These are phyloP conservation scores for Spisula solida DNA, from an alignment of 2,888 invertebrate genomes.

Conservation along the genomic window DNA sequence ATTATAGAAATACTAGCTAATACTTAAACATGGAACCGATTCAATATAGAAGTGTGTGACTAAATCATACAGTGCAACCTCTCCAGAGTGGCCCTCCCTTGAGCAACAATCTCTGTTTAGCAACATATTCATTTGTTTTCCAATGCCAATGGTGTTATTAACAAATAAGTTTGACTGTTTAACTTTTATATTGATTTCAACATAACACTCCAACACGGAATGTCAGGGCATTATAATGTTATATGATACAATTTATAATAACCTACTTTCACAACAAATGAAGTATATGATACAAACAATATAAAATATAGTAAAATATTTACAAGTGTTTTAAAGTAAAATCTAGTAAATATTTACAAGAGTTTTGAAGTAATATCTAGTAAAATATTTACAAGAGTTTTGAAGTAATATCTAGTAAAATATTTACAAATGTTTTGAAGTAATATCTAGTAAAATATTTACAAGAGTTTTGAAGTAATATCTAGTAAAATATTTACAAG, in stretches of 20 bases:
- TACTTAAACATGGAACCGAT: no score
- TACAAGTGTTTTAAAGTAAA: no score
- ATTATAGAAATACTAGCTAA: not conserved
- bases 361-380: not conserved
- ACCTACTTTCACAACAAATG: constrained; percentile 3
- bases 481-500: constrained; percentile 3
- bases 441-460: not conserved
- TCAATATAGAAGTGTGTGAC: no score
- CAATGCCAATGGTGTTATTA: no score
- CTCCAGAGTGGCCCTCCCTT: no score
- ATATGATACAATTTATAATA: not conserved
- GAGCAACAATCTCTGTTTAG: no score
- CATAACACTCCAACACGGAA: no score
- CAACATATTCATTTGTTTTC: no score
- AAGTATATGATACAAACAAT: not conserved
- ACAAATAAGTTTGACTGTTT: no score
- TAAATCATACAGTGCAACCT: no score
- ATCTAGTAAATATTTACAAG: no score
- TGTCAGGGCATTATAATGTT: not conserved
- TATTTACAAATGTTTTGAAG: constrained; percentile 7
- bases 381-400: constrained; percentile 11
- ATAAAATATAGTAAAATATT: not conserved
- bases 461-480: constrained; percentile 3
- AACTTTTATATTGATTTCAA: no score
- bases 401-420: not conserved